Evolutionary conservation across 2,888 invertebrate genomes (phyloP), one percentile per base, ranked within the genome.

Genomic region (Netelia virgata): DNA sequence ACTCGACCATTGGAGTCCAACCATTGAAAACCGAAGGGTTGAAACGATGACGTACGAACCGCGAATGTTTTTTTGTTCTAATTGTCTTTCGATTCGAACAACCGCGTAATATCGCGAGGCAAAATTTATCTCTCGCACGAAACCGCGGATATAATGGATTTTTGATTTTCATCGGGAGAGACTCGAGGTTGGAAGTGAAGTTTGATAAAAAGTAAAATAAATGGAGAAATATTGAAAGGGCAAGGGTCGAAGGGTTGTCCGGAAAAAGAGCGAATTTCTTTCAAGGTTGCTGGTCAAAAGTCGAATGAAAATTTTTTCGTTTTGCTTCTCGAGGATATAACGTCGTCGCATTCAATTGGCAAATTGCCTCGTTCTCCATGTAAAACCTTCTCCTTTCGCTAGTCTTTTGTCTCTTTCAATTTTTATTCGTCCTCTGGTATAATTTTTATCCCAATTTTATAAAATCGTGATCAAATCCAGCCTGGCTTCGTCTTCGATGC

Each of bases 331-430:
- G 28, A 28, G 28, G 36, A 57, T 43, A 14, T 18, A 55, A 20
- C 6, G 18, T 41, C 41, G 47, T 61, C 11, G 11, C 28, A 61
- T 63, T 43, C 23, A 63, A 74, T 81, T 74, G 69, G 61, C 23
- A 63, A 74, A 75, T 63, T 75, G 61, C 55, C 43, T 74, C 59
- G 11, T 16, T 41, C 69, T 18, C 36, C 55, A 0, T 3, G 16
- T 6, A 9, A 55, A 70, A 28, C 68, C 76, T 43, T n/a, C 16
- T 11, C 36, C 6, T 18, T 63, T 64, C 20, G 8, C 23, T 2
- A 47, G 8, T 64, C 28, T 47, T 14, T 50, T 20, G 11, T 41
- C 18, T n/a, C 14, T 64, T 50, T 66, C 50, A 36, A 75, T 41
- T 43, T 64, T 75, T 14, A 20, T 18, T 14, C n/a, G 36, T n/a